Evolutionary conservation across 2,113 vertebrate genomes (phyloP).

Genomic region (Pituophis catenifer): DNA sequence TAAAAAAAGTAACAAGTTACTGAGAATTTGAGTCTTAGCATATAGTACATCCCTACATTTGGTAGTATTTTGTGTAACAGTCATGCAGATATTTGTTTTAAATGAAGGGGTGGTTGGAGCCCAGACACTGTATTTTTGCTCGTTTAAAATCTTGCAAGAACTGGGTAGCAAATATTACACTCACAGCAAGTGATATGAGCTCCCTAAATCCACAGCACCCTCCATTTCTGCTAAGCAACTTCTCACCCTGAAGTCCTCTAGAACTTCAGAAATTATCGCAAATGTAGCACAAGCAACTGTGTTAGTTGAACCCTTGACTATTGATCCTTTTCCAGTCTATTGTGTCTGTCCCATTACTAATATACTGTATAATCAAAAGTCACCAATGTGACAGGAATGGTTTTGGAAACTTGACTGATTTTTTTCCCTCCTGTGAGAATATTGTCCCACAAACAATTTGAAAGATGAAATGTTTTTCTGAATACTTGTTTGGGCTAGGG

Average conservation of each 20-base stretch:
- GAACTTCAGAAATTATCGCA: neutral
- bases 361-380: neutral
- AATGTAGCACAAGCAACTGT: neutral
- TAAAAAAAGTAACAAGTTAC: conserved; percentile 33
- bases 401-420: neutral
- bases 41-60: conserved; percentile 34
- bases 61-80: conserved; percentile 10
- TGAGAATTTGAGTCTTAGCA: conserved; percentile 33
- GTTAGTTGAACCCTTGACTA: neutral
- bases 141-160: conserved; percentile 20
- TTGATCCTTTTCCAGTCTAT: neutral
- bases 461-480: too few species aligned
- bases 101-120: neutral
- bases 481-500: neutral
- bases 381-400: neutral
- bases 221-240: neutral
- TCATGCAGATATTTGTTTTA: conserved; percentile 15
- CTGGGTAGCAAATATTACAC: neutral
- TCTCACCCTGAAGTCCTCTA: neutral
- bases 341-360: neutral
- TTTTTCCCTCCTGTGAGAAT: neutral
- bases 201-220: neutral
- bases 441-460: neutral
- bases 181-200: neutral
- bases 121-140: conserved; percentile 28